Evolutionary conservation across 2,888 invertebrate species (phyloP).

Genomic region (Miltochrista miniata): DNA sequence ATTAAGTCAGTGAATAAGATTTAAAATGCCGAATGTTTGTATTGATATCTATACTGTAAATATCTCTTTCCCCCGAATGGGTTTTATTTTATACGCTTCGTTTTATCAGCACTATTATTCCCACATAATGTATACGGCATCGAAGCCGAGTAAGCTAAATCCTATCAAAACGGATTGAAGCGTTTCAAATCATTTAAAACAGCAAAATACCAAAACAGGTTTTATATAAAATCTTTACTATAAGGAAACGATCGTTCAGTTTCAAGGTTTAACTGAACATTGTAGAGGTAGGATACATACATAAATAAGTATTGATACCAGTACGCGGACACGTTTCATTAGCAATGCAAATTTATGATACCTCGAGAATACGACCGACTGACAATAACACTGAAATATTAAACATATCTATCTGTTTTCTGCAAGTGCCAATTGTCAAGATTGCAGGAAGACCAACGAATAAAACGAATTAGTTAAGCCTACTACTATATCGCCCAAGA

Average conservation of each 20-base stretch:
- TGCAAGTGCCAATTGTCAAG: not conserved
- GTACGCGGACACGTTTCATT: slow-evolving; percentile 45
- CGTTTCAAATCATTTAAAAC: slow-evolving; percentile 5
- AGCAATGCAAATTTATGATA: slow-evolving; percentile 50
- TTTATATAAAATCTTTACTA: slow-evolving; percentile 20
- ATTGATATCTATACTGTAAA: too few species aligned
- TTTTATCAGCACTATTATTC: too few species aligned
- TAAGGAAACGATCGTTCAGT: slow-evolving; percentile 29
- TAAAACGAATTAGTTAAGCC: too few species aligned
- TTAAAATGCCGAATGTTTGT: too few species aligned
- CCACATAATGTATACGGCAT: too few species aligned
- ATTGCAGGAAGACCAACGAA: too few species aligned
- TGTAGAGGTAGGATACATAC: slow-evolving; percentile 21
- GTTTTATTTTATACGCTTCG: too few species aligned
- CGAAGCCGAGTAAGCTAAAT: too few species aligned
- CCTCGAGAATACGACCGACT: slow-evolving; percentile 39
- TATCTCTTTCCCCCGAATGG: too few species aligned
- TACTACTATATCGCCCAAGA: too few species aligned
- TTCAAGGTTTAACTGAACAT: slow-evolving; percentile 33
- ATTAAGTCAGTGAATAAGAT: too few species aligned
- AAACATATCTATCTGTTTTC: slow-evolving; percentile 1
- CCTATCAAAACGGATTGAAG: not conserved
- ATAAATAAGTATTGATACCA: slow-evolving; percentile 43
- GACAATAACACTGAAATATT: slow-evolving; percentile 32
- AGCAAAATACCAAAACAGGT: slow-evolving; percentile 15